A percentile compares a stretch with the other conserved stretches of the same genome.
Conservation (phyloP, 23 tunicate species). For the Clavelina lepadiformis region DNA sequence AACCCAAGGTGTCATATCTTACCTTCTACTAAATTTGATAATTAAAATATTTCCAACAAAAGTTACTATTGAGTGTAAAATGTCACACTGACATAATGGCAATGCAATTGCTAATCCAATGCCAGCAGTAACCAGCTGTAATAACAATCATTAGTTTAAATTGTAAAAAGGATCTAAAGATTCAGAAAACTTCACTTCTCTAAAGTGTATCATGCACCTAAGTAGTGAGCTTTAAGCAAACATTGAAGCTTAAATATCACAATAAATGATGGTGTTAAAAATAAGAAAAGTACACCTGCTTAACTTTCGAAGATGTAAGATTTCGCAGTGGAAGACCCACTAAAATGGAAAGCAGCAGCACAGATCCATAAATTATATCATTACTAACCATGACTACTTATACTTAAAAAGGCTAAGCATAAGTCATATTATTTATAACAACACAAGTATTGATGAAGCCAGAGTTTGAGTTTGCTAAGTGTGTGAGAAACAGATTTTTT, state of each 20-base stretch:
- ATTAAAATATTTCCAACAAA: constrained; percentile 47
- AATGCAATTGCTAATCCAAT: constrained; percentile 36
- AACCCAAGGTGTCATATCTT: too few relatives aligned
- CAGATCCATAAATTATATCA: constrained; percentile 40
- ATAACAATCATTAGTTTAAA: neutral
- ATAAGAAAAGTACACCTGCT: constrained; percentile 13
- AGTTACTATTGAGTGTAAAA: constrained; percentile 41
- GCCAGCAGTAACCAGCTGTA: constrained; percentile 32
- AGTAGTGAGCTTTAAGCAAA: neutral
- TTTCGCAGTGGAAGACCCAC: constrained; percentile 56
- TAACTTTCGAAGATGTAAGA: neutral
- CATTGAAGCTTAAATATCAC: neutral
- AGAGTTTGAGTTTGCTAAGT: too few relatives aligned
- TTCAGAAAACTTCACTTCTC: too few relatives aligned
- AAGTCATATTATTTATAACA: too few relatives aligned
- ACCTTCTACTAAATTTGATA: constrained; percentile 52
- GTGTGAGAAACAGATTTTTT: too few relatives aligned
- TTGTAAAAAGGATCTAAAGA: too few relatives aligned
- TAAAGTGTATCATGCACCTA: too few relatives aligned
- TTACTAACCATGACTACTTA: constrained; percentile 43
- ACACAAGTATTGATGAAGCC: too few relatives aligned
- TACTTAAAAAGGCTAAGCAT: too few relatives aligned
- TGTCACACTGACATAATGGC: constrained; percentile 46
- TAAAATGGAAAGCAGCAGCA: constrained; percentile 38
- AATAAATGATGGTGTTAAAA: neutral